Conservation (phyloP, 53 echinoderm and acorn worm species). For the Apostichopus leukothele region DNA sequence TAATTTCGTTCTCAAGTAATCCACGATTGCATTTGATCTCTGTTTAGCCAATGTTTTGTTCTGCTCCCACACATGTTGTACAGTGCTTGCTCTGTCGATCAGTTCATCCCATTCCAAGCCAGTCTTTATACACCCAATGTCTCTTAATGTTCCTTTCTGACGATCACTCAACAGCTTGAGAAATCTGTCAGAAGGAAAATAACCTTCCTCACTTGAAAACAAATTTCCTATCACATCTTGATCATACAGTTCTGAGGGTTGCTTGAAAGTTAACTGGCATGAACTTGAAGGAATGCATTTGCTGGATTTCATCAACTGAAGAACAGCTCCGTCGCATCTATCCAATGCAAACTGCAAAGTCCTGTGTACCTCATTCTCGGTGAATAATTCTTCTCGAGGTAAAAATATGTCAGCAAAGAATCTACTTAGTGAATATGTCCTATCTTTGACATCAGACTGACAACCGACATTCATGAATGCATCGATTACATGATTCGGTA, state of each 20-base stretch:
- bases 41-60: not conserved
- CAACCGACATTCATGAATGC: conserved; percentile 29
- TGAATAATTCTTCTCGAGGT: conserved; percentile 1
- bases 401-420: conserved; percentile 51
- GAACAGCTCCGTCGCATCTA: not conserved
- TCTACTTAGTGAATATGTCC: conserved; percentile 38
- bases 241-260: conserved; percentile 50
- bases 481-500: conserved; percentile 12
- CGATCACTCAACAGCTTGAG: conserved; percentile 13
- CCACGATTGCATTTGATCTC: not conserved
- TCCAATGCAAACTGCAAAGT: conserved; percentile 45
- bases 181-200: conserved; percentile 11
- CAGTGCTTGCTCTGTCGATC: conserved; percentile 8
- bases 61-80: not conserved
- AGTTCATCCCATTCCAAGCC: conserved; percentile 11
- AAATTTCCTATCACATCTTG: conserved; percentile 5
- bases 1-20: not conserved
- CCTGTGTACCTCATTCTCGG: not conserved
- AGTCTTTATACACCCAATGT: conserved; percentile 22
- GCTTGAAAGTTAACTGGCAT: not conserved
- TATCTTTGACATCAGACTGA: not conserved
- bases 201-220: conserved; percentile 40
- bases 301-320: conserved; percentile 6
- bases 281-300: conserved; percentile 54
- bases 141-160: conserved; percentile 40